Conservation (phyloP, 2,888 invertebrate genomes). For the Meloe dianella region DNA sequence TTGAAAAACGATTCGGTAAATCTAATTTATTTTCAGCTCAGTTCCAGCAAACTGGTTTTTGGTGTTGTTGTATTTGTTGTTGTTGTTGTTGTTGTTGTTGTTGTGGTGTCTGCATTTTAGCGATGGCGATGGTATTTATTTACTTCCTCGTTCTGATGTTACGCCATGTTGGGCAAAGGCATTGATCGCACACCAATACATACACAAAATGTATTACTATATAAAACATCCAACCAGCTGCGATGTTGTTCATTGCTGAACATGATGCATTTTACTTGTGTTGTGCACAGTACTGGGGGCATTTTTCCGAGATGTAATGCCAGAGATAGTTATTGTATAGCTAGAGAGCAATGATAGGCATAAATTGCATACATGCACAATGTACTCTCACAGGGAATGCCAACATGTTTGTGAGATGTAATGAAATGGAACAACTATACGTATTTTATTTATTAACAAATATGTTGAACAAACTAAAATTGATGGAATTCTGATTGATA, state of each 20-base stretch:
- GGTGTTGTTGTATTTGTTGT: conserved; percentile 8
- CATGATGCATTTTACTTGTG: conserved; percentile 35
- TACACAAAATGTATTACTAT: background rate
- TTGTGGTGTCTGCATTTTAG: conserved; percentile 12
- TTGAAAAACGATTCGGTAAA: background rate
- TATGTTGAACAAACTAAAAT: background rate
- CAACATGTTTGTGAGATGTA: background rate
- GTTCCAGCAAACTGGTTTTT: conserved; percentile 8
- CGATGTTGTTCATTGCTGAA: conserved; percentile 22
- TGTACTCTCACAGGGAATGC: conserved; percentile 36
- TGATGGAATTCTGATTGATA: background rate
- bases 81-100: background rate
- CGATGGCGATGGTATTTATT: conserved; percentile 13
- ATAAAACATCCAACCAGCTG: conserved; percentile 17
- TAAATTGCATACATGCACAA: conserved; percentile 38
- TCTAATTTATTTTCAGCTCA: conserved; percentile 9
- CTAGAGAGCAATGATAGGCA: conserved; percentile 30
- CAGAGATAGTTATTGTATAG: conserved; percentile 37
- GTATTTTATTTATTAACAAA: background rate
- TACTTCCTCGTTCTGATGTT: conserved; percentile 37
- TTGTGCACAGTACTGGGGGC: conserved; percentile 17
- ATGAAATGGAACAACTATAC: background rate
- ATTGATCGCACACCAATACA: conserved; percentile 33
- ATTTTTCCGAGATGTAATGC: conserved; percentile 37
- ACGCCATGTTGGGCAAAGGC: conserved; percentile 37